Evolutionary conservation across 2,888 invertebrate species (phyloP), one percentile per base, ranked within the genome.

Genomic region (Athalia cordata): DNA sequence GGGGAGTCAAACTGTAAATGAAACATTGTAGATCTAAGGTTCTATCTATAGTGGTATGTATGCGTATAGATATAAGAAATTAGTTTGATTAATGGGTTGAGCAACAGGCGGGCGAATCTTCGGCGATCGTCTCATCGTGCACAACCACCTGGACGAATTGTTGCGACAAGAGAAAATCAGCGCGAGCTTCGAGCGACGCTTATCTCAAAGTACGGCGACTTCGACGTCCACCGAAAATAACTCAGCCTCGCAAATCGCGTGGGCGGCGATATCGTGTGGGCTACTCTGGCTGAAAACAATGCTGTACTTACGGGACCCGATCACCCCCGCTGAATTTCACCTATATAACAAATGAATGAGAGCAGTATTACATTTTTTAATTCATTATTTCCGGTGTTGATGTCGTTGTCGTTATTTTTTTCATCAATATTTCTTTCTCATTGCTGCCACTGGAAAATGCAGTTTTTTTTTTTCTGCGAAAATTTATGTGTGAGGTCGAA

Each of bases 241-340:
- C 81, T 67, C 77, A 83, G 79, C 83, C 81, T 82, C 83, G 82
- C 79, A 57, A 79, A 82, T 81, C 75, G 83, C 82, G 83, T 82
- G 84, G 84, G 84, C 82, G 82, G 45, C 13, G n/a, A 55, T 43
- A 59, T 49, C 8, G 13, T 49, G 47, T 70, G 52, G 45, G 9
- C 29, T 13, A 59, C 47, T 57, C 9, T 8, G 59, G 45, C 57
- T n/a, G 45, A 8, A 8, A 13, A 59, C 72, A 57, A 59, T 72
- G 15, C 47, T 11, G 57, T 59, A 72, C 59, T 45, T 59, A 59
- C n/a, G n/a, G 55, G n/a, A 9, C 4, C 55, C 55, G n/a, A 55
- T 11, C 55, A n/a, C 11, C n/a, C 11, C 55, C 55, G 9, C 29
- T 1, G 29, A 29, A 29, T 29, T 29, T 29, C 29, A 29, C 29